A percentile compares a stretch with the other conserved stretches of the same genome.
Evolutionary conservation across 2,797 vertebrate species (phyloP).

Genomic region (Alectoris magna): DNA sequence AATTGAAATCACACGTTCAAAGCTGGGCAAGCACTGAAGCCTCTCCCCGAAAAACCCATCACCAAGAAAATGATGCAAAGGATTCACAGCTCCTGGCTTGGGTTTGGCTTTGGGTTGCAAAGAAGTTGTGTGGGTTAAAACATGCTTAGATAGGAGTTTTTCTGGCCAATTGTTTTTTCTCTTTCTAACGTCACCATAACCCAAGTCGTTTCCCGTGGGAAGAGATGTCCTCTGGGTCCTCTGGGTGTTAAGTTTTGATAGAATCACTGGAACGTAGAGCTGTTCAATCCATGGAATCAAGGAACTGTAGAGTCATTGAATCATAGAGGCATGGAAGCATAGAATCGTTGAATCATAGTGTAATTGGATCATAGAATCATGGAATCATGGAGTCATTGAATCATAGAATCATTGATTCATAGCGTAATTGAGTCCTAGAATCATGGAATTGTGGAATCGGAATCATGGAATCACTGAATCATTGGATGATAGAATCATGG

Average conservation of each 20-base stretch:
- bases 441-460: no score
- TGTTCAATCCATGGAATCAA: not conserved
- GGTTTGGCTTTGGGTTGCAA: not conserved
- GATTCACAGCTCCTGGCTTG: not conserved
- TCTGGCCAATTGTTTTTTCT: not conserved
- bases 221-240: not conserved
- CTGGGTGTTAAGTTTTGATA: fast-evolving
- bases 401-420: no score
- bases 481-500: no score
- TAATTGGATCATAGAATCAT: no score
- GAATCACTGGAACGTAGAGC: no score
- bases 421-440: no score
- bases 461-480: no score
- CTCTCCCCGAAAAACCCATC: not conserved
- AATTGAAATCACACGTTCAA: constrained; percentile 64
- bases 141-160: not conserved
- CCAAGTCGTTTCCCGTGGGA: fast-evolving
- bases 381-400: not conserved
- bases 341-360: no score
- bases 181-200: fast-evolving
- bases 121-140: not conserved
- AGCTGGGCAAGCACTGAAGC: not conserved
- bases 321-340: no score
- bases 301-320: not conserved
- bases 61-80: not conserved